Percentiles rank a stretch among this genome's conserved stretches.
These are phyloP conservation scores for Tryphoninae sp. DNA, from an alignment of 2,888 invertebrate species.

Conservation along the genomic window DNA sequence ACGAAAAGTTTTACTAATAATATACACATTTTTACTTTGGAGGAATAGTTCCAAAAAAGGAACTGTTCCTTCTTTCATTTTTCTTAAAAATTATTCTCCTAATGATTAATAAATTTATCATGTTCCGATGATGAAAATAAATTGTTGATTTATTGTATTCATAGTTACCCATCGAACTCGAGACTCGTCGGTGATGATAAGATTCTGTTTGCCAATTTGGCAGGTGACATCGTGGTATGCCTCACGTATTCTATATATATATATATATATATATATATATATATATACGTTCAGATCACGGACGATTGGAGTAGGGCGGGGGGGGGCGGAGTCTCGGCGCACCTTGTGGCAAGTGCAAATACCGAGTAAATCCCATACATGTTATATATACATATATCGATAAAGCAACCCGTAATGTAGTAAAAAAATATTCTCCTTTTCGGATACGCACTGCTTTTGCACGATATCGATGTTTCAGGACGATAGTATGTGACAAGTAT, in stretches of 20 bases:
- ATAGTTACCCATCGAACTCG: conserved; percentile 1
- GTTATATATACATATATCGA: not conserved
- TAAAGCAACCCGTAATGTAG: not conserved
- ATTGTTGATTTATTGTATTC: not conserved
- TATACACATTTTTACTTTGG: conserved; percentile 7
- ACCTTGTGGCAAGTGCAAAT: conserved; percentile 77
- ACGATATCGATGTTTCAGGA: conserved; percentile 16
- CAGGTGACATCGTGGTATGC: conserved; percentile 55
- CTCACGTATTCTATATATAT: not conserved
- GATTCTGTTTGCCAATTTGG: conserved; percentile 50
- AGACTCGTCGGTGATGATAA: conserved; percentile 32
- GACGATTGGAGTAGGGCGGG: conserved; percentile 58
- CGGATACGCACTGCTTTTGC: not conserved
- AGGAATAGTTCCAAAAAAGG: too few species aligned
- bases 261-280: not conserved
- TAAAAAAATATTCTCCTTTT: conserved; percentile 11
- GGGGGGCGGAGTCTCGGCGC: conserved; percentile 66
- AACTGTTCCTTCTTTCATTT: not conserved
- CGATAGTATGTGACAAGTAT: not conserved
- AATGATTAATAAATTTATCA: not conserved
- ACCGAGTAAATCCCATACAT: conserved; percentile 58
- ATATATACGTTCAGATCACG: conserved; percentile 14
- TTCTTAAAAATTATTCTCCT: not conserved
- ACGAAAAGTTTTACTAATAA: conserved; percentile 24
- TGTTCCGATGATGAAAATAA: not conserved